phyloP scores from a whole-genome alignment of 2,797 vertebrate genomes.

The Lepus oiostolus region DNA sequence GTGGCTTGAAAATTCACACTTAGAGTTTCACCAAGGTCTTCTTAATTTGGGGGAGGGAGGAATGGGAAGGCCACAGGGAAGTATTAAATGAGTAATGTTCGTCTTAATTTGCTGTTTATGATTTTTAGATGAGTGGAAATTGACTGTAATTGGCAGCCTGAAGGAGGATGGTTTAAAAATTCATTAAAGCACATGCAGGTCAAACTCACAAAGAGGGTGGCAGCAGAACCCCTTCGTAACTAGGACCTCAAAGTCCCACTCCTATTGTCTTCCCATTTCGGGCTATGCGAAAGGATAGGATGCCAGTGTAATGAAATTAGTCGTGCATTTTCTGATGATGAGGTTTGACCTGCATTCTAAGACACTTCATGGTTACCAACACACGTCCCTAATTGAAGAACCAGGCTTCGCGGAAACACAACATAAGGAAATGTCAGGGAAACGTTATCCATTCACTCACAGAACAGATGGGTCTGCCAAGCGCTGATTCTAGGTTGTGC shows the following conservation, averaged over 20 bases:
- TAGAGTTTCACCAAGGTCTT: neutral
- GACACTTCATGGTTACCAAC: neutral
- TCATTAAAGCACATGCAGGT: constrained; percentile 61
- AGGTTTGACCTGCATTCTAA: neutral
- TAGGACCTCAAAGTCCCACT: neutral
- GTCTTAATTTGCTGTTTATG: constrained; percentile 79
- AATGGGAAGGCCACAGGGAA: constrained; percentile 33
- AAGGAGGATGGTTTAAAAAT: constrained; percentile 68
- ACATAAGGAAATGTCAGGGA: neutral
- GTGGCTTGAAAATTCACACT: neutral
- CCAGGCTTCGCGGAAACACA: neutral
- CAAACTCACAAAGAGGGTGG: constrained; percentile 47
- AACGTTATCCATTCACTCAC: neutral
- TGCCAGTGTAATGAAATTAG: neutral
- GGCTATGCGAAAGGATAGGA: neutral
- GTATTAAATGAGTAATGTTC: constrained; percentile 65
- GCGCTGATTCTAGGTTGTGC: neutral
- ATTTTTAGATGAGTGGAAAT: constrained; percentile 77
- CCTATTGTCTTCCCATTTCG: neutral
- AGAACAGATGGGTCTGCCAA: neutral
- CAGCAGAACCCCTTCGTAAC: neutral
- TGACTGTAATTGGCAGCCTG: constrained; percentile 67
- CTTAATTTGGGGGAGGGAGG: constrained; percentile 46
- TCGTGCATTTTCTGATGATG: neutral
- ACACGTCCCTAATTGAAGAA: constrained; percentile 37